phyloP scores from a whole-genome alignment of 1,140 invertebrate genomes.

The Heliconius eleuchia region DNA sequence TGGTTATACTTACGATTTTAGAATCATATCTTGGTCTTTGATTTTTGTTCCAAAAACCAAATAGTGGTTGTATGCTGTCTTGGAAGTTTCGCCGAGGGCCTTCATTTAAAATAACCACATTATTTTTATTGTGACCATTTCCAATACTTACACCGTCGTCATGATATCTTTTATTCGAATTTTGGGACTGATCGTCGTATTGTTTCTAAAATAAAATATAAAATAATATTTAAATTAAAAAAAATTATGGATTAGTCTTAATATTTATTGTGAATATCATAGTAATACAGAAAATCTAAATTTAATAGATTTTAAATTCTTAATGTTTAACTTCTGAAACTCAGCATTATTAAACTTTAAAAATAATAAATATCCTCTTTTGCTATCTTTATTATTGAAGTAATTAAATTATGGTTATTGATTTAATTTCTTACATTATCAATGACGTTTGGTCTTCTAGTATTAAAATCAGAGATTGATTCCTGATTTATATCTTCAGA shows the following conservation, averaged over 20 bases:
- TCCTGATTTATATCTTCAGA: background rate
- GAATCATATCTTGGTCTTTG: background rate
- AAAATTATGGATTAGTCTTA: too few species aligned
- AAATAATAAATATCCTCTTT: too few species aligned
- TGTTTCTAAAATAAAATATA: background rate
- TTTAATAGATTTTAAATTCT: too few species aligned
- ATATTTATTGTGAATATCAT: too few species aligned
- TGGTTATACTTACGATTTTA: background rate
- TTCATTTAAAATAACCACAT: constrained; percentile 20
- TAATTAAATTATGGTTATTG: background rate
- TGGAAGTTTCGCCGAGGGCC: background rate
- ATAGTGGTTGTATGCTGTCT: background rate
- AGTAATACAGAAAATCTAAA: too few species aligned
- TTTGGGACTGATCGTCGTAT: background rate
- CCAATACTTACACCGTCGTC: constrained; percentile 15
- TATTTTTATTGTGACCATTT: constrained; percentile 26
- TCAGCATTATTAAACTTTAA: too few species aligned
- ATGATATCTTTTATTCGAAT: background rate
- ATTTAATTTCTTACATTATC: background rate
- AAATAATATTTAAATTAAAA: background rate
- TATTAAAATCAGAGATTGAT: background rate
- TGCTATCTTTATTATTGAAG: too few species aligned
- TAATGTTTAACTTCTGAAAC: too few species aligned
- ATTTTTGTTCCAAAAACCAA: background rate
- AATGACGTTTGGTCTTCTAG: background rate